Base-by-base conservation (phyloP, 2,113 vertebrate genomes). In the Leptodactylus fuscus region DNA sequence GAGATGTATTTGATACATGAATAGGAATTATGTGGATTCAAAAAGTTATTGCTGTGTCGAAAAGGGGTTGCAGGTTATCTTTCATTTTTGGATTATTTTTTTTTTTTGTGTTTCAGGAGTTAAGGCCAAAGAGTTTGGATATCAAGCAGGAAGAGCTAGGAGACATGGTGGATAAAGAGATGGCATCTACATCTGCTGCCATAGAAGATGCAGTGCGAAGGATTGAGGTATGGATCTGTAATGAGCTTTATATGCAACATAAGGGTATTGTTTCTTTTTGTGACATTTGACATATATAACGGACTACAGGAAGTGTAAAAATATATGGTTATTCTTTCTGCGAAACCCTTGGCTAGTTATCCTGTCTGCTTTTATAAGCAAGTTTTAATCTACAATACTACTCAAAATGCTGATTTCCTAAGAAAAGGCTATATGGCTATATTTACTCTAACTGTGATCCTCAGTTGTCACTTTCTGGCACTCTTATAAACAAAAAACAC, bases 91-190 rank as follows among this genome's bases (percentile, higher is more conserved):
- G n/a, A n/a, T n/a, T n/a, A n/a, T n/a, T n/a, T n/a, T n/a, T n/a
- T n/a, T 76, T 18, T 0, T 78, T 0, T 65, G 24, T 29, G 32
- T 9, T n/a, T 1, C 88, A 99, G 98, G 97, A 98, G 88, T 93
- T 99, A 86, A 94, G 95, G 65, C 98, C 98, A 1, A 97, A 97
- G 91, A 96, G 96, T 85, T 91, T 96, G 70, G 98, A 99, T 2
- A 90, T 99, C 29, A 95, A 91, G 86, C 97, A 97, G 87, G 97
- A 98, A 5, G 98, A 99, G 89, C 91, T 99, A 0, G 98, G 98
- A 0, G 97, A 99, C 88, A 83, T 99, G 94, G 98, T 99, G 1
- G 98, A 99, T 88, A 99, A 98, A 90, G 98, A 99, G 92, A 98
- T 99, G 98, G 95, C 97, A 0, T 93, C 97, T 74, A 99, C 98